Evolutionary conservation across 2,113 vertebrate species (phyloP).

Genomic region (Greenwoodochromis staneri): DNA sequence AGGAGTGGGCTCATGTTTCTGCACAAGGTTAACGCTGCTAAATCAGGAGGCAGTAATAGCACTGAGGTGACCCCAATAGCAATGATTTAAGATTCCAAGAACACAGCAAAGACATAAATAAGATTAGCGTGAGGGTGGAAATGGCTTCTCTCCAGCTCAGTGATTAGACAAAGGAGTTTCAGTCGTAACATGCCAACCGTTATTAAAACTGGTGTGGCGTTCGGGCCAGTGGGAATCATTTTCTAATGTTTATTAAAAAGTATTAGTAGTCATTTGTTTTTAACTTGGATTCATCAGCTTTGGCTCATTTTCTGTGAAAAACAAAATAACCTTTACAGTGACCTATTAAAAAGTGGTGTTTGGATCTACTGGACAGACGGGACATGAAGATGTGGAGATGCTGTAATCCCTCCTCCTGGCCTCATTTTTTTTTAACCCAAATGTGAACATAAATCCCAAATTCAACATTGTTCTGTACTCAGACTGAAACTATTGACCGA

Average conservation of each 20-base stretch:
- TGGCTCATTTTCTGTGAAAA: background rate
- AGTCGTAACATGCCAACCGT: rapidly evolving
- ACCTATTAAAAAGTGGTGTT: background rate
- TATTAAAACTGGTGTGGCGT: background rate
- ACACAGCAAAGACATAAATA: background rate
- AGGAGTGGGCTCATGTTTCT: constrained; percentile 13
- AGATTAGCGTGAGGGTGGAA: background rate
- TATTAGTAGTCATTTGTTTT: background rate
- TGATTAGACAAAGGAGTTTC: background rate
- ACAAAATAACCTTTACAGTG: rapidly evolving
- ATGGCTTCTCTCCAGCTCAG: rapidly evolving
- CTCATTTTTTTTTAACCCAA: background rate
- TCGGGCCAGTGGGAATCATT: background rate
- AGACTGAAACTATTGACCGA: rapidly evolving
- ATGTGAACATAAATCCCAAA: rapidly evolving
- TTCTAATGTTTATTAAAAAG: background rate
- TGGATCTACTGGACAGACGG: background rate
- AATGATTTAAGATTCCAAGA: background rate
- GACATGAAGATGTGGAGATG: background rate
- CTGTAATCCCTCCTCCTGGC: background rate
- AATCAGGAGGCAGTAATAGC: constrained; percentile 5
- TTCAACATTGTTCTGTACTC: rapidly evolving
- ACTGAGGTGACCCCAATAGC: background rate
- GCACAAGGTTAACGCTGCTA: background rate
- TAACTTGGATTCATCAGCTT: rapidly evolving